phyloP scores from a whole-genome alignment of 2,888 invertebrate genomes.

The Cetonia aurata region DNA sequence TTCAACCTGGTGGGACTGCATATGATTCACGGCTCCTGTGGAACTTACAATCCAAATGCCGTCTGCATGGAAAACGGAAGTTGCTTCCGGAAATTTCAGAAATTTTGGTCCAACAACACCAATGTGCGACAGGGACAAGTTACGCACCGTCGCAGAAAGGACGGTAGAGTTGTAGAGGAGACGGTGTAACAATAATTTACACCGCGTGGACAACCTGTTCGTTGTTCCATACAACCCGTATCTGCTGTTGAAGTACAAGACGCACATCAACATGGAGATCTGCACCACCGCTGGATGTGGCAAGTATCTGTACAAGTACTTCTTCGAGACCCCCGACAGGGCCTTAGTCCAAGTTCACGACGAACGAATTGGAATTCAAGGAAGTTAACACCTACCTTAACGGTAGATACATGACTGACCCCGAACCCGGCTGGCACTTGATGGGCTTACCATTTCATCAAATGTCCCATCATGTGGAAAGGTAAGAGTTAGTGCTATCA shows the following conservation, averaged over 20 bases:
- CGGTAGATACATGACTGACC: not conserved
- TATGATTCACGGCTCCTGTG: too few species aligned
- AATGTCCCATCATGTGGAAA: conserved; percentile 7
- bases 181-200: not conserved
- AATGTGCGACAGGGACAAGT: too few species aligned
- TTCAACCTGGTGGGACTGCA: conserved; percentile 44
- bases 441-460: conserved; percentile 8
- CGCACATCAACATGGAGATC: conserved; percentile 55
- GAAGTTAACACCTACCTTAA: too few species aligned
- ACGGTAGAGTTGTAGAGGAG: conserved; percentile 23
- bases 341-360: conserved; percentile 10
- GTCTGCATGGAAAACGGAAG: conserved; percentile 50
- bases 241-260: conserved; percentile 51
- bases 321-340: too few species aligned
- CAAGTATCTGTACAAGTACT: conserved; percentile 56
- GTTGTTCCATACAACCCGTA: too few species aligned
- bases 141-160: too few species aligned
- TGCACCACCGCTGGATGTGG: too few species aligned
- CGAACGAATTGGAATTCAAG: too few species aligned
- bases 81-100: conserved; percentile 57
- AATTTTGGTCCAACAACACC: conserved; percentile 49
- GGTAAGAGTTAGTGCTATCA: too few species aligned
- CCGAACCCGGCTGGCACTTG: conserved; percentile 9
- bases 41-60: conserved; percentile 40
- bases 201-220: conserved; percentile 56